These are phyloP conservation scores for Creontiades dilutus DNA, from an alignment of 2,888 invertebrate genomes.

Conservation along the genomic window DNA sequence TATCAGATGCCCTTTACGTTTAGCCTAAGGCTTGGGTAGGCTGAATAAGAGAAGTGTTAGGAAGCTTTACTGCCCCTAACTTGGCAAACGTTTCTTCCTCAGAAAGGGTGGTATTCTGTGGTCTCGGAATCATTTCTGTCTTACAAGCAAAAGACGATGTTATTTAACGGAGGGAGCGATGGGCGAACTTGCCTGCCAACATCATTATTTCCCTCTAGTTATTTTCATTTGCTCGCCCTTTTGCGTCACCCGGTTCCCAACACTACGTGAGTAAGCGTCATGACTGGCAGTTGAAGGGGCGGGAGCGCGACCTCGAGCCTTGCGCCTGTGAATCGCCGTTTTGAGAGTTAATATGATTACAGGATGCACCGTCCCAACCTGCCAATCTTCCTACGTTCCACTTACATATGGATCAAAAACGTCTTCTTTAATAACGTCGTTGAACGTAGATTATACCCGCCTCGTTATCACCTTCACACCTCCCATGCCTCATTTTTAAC, in stretches of 20 bases:
- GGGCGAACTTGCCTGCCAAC: background rate
- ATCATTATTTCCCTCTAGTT: slow-evolving; percentile 11
- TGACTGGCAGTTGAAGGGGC: background rate
- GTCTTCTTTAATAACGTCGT: slow-evolving; percentile 5
- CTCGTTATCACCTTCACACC: no score
- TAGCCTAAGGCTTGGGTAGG: no score
- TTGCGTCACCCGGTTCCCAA: slow-evolving; percentile 8
- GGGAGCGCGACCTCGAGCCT: background rate
- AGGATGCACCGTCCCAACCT: slow-evolving; percentile 44
- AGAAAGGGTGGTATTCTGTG: no score
- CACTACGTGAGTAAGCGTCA: background rate
- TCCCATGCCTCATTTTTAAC: no score
- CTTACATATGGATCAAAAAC: slow-evolving; percentile 3
- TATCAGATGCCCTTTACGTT: no score
- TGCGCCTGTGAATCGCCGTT: slow-evolving; percentile 33
- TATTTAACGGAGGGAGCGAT: background rate
- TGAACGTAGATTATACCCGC: background rate
- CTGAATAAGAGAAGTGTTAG: no score
- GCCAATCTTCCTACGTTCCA: slow-evolving; percentile 58
- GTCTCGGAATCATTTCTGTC: no score
- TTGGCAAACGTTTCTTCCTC: no score
- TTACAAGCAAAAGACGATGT: no score
- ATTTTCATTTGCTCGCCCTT: slow-evolving; percentile 6
- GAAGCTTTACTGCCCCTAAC: no score
- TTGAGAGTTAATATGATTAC: slow-evolving; percentile 36